Base-by-base conservation (phyloP, 2,113 vertebrate genomes). In the Gambusia holbrooki region DNA sequence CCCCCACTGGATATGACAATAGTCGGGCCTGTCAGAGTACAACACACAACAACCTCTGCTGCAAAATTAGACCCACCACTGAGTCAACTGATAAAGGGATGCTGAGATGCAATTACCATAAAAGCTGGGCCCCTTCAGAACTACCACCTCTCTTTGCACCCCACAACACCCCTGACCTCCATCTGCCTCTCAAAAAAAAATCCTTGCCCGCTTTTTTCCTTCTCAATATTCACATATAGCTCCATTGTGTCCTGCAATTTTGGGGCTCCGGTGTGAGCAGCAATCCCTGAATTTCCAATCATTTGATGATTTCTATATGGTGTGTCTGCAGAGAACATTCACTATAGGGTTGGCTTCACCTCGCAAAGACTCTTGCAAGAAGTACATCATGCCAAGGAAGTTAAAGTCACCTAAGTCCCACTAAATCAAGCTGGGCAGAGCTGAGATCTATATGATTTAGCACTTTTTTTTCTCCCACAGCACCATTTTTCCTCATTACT, bases 101-200 rank as follows among this genome's bases (percentile, higher is more conserved):
- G 81, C 87, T 81, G 88, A 84, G 80, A 87, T 86, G 87, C 88
- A 92, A 92, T 92, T 93, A 90, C 85, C 85, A 89, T 89, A 88
- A 92, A 93, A 91, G 90, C 87, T 69, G 76, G 69, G 65, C 76
- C 63, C 72, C 65, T 61, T 64, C 62, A 73, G 54, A 33, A 76
- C 45, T 51, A 80, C 54, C 66, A 72, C 28, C 71, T 66, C 66
- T 80, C 76, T 63, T 58, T 73, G 72, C 69, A 71, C 60, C 68
- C 65, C 71, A 77, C 77, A 81, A 42, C 68, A 80, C 63, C 45
- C 69, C 54, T 32, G 69, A 85, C 76, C 82, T 79, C 71, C 69
- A 66, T 65, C 45, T 74, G 70, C 66, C 62, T 73, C 66, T 79
- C 45, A 48, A 48, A 45, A 81, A 83, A 87, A 79, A 77, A 40